These are phyloP conservation scores for Sparidentex hasta DNA, from an alignment of 2,797 vertebrate species.

Conservation along the genomic window DNA sequence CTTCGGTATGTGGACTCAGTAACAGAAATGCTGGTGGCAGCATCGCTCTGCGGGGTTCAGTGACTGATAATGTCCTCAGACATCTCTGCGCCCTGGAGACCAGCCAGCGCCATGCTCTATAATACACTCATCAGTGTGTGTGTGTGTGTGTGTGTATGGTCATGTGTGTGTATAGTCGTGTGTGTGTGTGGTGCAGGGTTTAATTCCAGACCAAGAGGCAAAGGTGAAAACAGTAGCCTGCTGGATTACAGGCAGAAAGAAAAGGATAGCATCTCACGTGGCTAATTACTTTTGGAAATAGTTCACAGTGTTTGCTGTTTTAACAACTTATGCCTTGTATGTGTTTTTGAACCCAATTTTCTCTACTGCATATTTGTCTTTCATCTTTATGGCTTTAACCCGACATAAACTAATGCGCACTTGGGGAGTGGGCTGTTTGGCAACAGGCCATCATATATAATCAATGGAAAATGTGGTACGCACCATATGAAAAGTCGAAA, in stretches of 20 bases:
- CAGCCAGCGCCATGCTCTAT: conserved; percentile 30
- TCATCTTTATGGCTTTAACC: neutral
- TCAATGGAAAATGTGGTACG: too few relatives aligned
- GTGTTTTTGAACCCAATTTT: neutral
- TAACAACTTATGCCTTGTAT: neutral
- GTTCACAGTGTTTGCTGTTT: neutral
- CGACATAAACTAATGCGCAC: neutral
- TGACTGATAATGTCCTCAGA: conserved; percentile 71
- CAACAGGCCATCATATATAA: too few relatives aligned
- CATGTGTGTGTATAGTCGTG: conserved; percentile 25
- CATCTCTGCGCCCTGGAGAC: conserved; percentile 58
- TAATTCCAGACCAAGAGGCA: conserved; percentile 37
- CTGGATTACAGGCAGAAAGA: conserved; percentile 30
- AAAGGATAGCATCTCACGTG: conserved; percentile 17
- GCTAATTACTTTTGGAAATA: neutral
- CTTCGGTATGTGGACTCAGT: conserved; percentile 14
- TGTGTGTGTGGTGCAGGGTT: conserved; percentile 31
- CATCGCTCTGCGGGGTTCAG: conserved; percentile 34
- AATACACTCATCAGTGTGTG: conserved; percentile 26
- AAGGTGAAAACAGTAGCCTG: conserved; percentile 33
- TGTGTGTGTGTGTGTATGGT: conserved; percentile 7
- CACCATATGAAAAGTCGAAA: too few relatives aligned
- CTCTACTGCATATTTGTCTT: neutral
- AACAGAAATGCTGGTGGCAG: conserved; percentile 45
- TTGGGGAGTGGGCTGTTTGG: too few relatives aligned